Evolutionary conservation across 2,113 vertebrate genomes (phyloP).

Genomic region (Hydrochoerus hydrochaeris): DNA sequence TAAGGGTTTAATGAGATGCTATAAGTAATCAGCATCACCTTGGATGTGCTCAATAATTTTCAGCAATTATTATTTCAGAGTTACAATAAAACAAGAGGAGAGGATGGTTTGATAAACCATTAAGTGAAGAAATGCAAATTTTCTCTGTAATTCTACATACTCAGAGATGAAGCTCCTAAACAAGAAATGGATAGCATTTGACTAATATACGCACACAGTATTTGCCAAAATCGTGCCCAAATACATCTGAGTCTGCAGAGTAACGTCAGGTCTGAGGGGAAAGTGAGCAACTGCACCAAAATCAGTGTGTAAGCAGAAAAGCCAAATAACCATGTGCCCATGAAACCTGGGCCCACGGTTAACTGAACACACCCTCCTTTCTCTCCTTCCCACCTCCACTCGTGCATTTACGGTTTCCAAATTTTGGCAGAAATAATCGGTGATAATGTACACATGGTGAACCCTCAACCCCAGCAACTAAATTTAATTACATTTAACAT

Average conservation of each 20-base stretch:
- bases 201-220: not conserved
- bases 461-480: not conserved
- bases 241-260: not conserved
- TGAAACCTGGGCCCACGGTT: accelerated
- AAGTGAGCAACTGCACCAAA: accelerated
- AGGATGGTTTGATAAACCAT: not conserved
- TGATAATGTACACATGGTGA: not conserved
- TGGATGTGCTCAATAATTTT: not conserved
- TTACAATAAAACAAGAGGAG: not conserved
- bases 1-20: not conserved
- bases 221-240: not conserved
- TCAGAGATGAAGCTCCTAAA: not conserved
- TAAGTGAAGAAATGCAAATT: not conserved
- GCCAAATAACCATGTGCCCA: accelerated
- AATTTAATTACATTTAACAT: conserved; percentile 59
- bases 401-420: not conserved
- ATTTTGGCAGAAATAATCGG: not conserved
- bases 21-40: not conserved
- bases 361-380: not conserved
- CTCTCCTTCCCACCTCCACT: not conserved
- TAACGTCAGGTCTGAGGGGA: not conserved
- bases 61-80: not conserved
- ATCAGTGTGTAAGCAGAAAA: no score
- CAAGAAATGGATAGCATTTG: not conserved
- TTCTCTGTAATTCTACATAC: not conserved